phyloP scores from a whole-genome alignment of 2,113 vertebrate genomes.

The Corythoichthys intestinalis region DNA sequence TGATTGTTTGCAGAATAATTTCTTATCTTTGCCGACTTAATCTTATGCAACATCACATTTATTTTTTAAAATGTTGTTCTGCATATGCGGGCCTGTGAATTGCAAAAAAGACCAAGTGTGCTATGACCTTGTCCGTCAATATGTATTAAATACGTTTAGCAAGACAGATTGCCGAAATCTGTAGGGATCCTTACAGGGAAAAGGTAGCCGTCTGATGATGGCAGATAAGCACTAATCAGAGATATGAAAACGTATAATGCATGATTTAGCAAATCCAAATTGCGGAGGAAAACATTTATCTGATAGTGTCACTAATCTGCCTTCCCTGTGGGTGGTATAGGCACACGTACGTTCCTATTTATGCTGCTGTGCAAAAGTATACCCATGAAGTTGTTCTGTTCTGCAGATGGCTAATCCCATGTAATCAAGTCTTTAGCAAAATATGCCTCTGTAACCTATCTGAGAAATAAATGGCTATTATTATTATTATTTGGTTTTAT shows the following conservation, averaged over 20 bases:
- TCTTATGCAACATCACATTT: background rate
- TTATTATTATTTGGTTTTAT: too few species aligned
- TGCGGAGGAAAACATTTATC: slow-evolving; percentile 17
- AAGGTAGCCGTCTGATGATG: slow-evolving; percentile 11
- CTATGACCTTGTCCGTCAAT: background rate
- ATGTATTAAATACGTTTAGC: background rate
- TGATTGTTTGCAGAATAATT: background rate
- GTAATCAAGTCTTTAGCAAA: slow-evolving; percentile 36
- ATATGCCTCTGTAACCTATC: background rate
- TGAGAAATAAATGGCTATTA: too few species aligned
- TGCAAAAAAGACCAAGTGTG: background rate
- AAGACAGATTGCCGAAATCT: background rate
- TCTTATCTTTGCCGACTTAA: background rate
- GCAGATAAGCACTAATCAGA: slow-evolving; percentile 4
- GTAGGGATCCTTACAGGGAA: background rate
- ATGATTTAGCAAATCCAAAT: slow-evolving; percentile 24
- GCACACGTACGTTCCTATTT: slow-evolving; percentile 29
- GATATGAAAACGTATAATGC: slow-evolving; percentile 8
- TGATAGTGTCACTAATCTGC: slow-evolving; percentile 11
- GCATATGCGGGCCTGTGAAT: background rate
- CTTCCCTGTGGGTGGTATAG: slow-evolving; percentile 8
- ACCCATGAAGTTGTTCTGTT: slow-evolving; percentile 9
- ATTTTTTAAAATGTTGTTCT: background rate
- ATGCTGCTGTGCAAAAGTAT: slow-evolving; percentile 26
- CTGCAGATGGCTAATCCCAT: slow-evolving; percentile 20